Evolutionary conservation across 2,888 invertebrate genomes (phyloP), one percentile per base, ranked within the genome.

Genomic region (Tachina fera): DNA sequence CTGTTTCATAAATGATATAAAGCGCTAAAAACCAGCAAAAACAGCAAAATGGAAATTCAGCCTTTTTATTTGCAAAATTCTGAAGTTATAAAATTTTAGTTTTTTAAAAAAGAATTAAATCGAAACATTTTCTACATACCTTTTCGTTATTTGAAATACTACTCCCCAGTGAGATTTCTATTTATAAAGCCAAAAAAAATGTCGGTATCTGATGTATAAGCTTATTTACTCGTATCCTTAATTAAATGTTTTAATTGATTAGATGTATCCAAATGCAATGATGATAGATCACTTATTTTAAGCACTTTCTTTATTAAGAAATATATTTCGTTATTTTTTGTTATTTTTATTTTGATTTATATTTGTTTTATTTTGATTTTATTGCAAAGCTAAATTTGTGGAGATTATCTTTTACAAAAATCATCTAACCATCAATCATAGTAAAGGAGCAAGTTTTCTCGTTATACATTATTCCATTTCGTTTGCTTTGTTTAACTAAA

Each of bases 371-470:
- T 65, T 79, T 79, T 61, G 51, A 78, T 78, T 78, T 70, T 19
- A 45, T 49, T 13, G 22, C 41, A 22, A 39, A 60, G 31, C 53
- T 22, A 10, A 31, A 49, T 65, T 51, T 58, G 16, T 13, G 31
- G 13, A n/a, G 9, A 14, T 60, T 22, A 63, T 19, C 51, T 53
- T 63, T 49, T 9, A n/a, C 11, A 49, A 58, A 63, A 16, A 43
- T 78, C 19, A 43, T 49, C 8, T n/a, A 72, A 67, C 58, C 60
- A 81, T 81, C 75, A 74, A 75, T 80, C 80, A 80, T 47, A 22
- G 65, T 22, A 43, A 65, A 71, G 31, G 31, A 63, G 14, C 43
- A 79, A 61, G 51, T 56, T 80, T 41, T 41, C n/a, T n/a, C 19
- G 16, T 22, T n/a, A 10, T 3, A n/a, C 45, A 3, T n/a, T 51